Conservation (phyloP, 23 tunicate species). For the Diplosoma virens region DNA sequence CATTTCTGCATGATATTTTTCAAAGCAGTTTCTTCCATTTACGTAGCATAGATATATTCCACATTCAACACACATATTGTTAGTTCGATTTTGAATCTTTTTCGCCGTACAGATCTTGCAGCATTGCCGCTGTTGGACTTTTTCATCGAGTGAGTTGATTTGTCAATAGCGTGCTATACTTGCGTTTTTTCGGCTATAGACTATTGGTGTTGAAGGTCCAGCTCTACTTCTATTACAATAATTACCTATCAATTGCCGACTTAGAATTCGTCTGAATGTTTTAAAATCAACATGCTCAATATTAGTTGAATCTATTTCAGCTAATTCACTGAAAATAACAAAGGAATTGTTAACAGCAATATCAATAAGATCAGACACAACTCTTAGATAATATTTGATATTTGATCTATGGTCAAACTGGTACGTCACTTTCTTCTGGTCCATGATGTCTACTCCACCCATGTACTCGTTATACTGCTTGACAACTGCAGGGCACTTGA, state of each 20-base stretch:
- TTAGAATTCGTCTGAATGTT: background rate
- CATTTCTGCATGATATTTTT: too few relatives aligned
- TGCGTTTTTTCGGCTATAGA: background rate
- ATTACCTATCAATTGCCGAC: background rate
- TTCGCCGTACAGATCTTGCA: background rate
- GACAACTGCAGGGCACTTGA: background rate
- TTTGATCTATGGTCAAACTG: slow-evolving; percentile 24
- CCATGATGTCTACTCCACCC: slow-evolving; percentile 2
- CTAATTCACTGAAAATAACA: slow-evolving; percentile 1
- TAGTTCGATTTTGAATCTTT: background rate
- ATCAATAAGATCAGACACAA: slow-evolving; percentile 2
- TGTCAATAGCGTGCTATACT: background rate
- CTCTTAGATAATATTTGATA: slow-evolving; percentile 1
- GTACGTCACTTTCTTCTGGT: slow-evolving; percentile 13
- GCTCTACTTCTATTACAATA: background rate
- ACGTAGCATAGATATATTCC: too few relatives aligned
- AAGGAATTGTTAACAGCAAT: slow-evolving; percentile 13
- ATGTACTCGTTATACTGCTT: background rate
- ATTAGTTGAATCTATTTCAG: background rate
- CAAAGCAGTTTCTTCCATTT: too few relatives aligned
- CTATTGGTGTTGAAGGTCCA: background rate
- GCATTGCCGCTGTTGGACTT: background rate
- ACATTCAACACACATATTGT: background rate
- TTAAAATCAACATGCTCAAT: background rate
- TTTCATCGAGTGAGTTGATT: background rate